Evolutionary conservation across 2,113 vertebrate genomes (phyloP), one percentile per base, ranked within the genome.

Genomic region (Pterocles burchelli): DNA sequence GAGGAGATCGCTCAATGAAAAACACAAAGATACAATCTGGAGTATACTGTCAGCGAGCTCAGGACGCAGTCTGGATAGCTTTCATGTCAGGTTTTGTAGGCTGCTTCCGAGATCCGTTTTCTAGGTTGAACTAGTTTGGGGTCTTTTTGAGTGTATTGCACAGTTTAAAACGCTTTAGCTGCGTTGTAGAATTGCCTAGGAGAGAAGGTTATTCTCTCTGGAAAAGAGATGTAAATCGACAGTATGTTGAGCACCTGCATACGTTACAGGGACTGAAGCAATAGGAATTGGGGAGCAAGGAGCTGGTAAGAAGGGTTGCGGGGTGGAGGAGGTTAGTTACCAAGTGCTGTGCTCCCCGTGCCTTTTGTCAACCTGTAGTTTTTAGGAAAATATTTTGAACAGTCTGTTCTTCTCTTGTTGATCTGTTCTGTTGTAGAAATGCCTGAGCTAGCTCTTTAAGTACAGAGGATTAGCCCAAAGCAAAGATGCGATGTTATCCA

Each of bases 1-100:
- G 43, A 66, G n/a, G 31, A 65, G 29, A 13, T 80, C 13, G 12
- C 17, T 92, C 31, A 10, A 1, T 68, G 48, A 22, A 58, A 61
- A 49, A 2, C 20, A 20, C 4, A 4, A 13, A 87, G 25, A 17
- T 13, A 11, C 3, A 45, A 18, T 25, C 45, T 59, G 13, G 6
- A 77, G 15, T 48, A 8, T 22, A 33, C 38, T 21, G n/a, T 36
- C 28, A 81, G 21, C 76, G 43, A 13, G 38, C 73, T 85, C 16
- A 46, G 88, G 52, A 22, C 2, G 3, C 6, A 48, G 48, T 4
- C 52, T 25, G 75, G 61, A 29, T 36, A 14, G 48, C 61, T 82
- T 46, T 43, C 24, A 14, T 8, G 2, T 18, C 8, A 18, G 12
- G 11, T 63, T 59, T 51, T 0, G 1, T 34, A 25, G 29, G 11